Evolutionary conservation across 1,140 invertebrate species (phyloP), one percentile per base, ranked within the genome.

Genomic region (Brachionus calyciflorus): DNA sequence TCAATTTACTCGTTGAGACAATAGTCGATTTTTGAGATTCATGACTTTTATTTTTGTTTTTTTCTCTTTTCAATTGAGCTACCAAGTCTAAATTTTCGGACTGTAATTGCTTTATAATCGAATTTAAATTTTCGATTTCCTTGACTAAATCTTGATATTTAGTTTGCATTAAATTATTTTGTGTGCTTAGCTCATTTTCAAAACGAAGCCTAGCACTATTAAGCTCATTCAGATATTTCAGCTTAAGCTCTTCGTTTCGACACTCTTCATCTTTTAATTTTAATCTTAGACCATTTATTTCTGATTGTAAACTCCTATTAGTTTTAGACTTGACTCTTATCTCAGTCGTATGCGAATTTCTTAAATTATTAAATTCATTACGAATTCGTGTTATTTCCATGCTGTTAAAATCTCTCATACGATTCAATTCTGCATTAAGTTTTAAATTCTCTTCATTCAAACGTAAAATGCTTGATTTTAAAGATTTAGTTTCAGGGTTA

Each of bases 81-180:
- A 44, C 21, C 21, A 65, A 44, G 24, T 65, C 40, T 9, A 44
- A 14, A 14, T 65, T 65, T 9, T 65, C 60, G 4, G 19, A 19
- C 24, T 44, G 33, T 19, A 65, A 44, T 44, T 65, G n/a, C 6
- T 19, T 26, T 4, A 65, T 41, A 24, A 65, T 37, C 30, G 21
- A 30, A 14, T 65, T 65, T 4, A 65, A 44, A 44, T 65, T 65
- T 44, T 65, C 40, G 19, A 44, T 65, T 65, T 65, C 60, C 44
- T 24, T 65, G 14, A 44, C 1, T 19, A 65, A 44, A 65, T 65
- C 60, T 9, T 65, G 37, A 65, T 65, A 44, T 44, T 65, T 65
- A 0, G 60, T 10, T 41, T 65, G 60, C 37, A 65, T 65, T 14
- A 44, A 21, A 46, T 41, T 44, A 7, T 65, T 65, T 44, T 65